Evolutionary conservation across 2,888 invertebrate genomes (phyloP).

Genomic region (Rugalucina vietnamica): DNA sequence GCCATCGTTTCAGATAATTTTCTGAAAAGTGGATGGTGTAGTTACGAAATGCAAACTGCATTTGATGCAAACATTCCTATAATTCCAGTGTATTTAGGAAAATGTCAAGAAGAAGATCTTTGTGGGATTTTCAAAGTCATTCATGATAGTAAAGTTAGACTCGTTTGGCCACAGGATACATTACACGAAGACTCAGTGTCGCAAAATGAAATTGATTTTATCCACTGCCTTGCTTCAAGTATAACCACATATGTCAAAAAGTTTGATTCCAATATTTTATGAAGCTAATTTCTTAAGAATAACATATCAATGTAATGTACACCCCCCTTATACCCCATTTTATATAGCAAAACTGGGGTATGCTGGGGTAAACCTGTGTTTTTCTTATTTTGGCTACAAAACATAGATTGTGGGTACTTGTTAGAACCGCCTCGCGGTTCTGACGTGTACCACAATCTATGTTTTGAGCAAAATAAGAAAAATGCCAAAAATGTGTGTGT

Average conservation of each 20-base stretch:
- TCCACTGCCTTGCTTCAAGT: neutral
- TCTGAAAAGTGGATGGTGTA: neutral
- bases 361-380: too few relatives aligned
- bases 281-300: too few relatives aligned
- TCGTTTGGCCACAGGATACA: neutral
- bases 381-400: too few relatives aligned
- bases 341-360: too few relatives aligned
- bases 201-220: neutral
- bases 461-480: too few relatives aligned
- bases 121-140: neutral
- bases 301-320: too few relatives aligned
- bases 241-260: neutral
- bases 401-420: too few relatives aligned
- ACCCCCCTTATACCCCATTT: too few relatives aligned
- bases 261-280: neutral
- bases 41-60: neutral
- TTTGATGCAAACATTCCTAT: neutral
- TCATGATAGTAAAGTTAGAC: neutral
- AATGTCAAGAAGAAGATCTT: neutral
- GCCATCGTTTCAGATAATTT: neutral
- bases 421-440: too few relatives aligned
- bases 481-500: too few relatives aligned
- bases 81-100: neutral
- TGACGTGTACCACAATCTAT: too few relatives aligned
- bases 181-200: neutral